Conservation (phyloP, 2,113 vertebrate species). For the Apodemus speciosus region DNA sequence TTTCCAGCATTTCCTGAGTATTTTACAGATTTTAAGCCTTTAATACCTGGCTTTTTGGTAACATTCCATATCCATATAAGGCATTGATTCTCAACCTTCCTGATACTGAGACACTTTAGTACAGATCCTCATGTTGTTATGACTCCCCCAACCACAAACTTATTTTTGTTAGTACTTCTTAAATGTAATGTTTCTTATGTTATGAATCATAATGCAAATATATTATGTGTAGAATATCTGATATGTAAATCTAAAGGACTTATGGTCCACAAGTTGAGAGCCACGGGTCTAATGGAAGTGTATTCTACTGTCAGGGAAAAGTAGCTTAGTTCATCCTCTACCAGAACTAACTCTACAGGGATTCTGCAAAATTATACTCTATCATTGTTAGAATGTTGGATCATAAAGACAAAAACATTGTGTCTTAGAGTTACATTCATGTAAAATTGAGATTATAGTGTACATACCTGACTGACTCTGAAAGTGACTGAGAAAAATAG, state of each 20-base stretch:
- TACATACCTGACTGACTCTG: not conserved
- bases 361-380: not conserved
- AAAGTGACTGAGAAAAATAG: not conserved
- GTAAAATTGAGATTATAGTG: not conserved
- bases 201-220: not conserved
- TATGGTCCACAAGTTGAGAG: not conserved
- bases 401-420: not conserved
- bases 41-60: not conserved
- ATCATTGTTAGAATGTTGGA: not conserved
- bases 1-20: not conserved
- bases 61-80: not conserved
- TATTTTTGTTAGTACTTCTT: not conserved
- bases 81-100: not conserved
- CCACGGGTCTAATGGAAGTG: not conserved
- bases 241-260: not conserved
- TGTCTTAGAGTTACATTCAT: not conserved
- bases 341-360: not conserved
- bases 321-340: not conserved
- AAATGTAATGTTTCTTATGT: not conserved
- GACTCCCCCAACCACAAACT: not conserved
- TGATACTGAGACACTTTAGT: not conserved
- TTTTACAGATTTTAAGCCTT: not conserved
- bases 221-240: not conserved
- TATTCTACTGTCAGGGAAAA: not conserved
- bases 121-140: not conserved